phyloP scores from a whole-genome alignment of 1,140 invertebrate species.

The Drosophila ogumai region DNA sequence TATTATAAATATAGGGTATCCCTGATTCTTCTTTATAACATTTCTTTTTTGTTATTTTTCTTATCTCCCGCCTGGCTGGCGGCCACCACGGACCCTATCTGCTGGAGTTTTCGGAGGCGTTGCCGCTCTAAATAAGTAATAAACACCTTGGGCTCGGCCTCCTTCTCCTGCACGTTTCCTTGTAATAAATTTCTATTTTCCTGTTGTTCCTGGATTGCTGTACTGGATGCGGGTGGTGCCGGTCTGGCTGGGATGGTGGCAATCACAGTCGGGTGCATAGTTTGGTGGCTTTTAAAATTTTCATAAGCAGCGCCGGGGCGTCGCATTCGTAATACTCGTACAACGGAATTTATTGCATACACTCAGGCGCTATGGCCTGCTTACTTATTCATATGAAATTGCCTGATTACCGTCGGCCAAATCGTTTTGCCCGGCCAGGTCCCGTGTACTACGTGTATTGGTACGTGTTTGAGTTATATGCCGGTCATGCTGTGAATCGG shows the following conservation, averaged over 20 bases:
- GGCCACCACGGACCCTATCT: background rate
- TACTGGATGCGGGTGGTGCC: conserved; percentile 3
- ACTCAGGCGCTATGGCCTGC: conserved; percentile 73
- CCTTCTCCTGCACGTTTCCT: conserved; percentile 37
- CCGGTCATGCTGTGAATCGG: conserved; percentile 68
- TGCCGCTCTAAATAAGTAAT: conserved; percentile 71
- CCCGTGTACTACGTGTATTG: conserved; percentile 48
- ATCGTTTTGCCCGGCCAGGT: conserved; percentile 28
- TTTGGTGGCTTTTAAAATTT: conserved; percentile 78
- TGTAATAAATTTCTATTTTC: conserved; percentile 78
- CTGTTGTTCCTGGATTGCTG: conserved; percentile 44
- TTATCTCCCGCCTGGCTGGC: conserved; percentile 11
- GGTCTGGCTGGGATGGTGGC: conserved; percentile 8
- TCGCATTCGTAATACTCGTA: conserved; percentile 67
- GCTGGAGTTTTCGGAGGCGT: conserved; percentile 25
- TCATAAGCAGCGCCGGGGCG: conserved; percentile 63
- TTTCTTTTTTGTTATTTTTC: background rate
- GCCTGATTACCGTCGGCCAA: conserved; percentile 72
- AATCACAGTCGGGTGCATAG: conserved; percentile 75
- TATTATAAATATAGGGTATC: background rate
- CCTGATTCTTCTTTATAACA: background rate
- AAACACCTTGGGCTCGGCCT: conserved; percentile 63
- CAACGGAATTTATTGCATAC: conserved; percentile 75
- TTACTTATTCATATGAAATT: conserved; percentile 81
- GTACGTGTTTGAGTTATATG: conserved; percentile 80